Conservation (phyloP, 2,113 vertebrate species). For the Campylorhamphus procurvoides region DNA sequence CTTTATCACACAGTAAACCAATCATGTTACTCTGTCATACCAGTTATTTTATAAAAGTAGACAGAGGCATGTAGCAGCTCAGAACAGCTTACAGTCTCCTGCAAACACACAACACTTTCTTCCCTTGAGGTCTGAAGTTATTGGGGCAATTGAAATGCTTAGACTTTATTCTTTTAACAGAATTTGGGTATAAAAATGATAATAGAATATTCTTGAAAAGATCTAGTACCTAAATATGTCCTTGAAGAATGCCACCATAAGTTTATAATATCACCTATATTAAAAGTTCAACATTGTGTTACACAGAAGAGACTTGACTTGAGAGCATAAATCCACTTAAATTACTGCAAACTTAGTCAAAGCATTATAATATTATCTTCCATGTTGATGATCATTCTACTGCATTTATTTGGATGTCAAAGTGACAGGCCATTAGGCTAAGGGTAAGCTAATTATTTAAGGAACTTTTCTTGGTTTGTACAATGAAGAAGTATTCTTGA, state of each 20-base stretch:
- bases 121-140: constrained; percentile 22
- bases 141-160: not conserved
- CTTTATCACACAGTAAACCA: not conserved
- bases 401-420: constrained; percentile 48
- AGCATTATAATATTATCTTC: constrained; percentile 41
- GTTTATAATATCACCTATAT: not conserved
- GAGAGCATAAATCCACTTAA: not conserved
- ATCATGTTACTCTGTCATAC: not conserved
- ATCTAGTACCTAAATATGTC: not conserved
- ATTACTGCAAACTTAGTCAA: constrained; percentile 26
- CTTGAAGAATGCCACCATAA: not conserved
- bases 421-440: constrained; percentile 45
- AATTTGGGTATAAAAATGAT: not conserved
- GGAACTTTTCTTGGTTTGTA: constrained; percentile 49
- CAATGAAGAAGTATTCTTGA: not conserved
- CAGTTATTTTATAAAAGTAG: constrained; percentile 6
- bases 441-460: constrained; percentile 60
- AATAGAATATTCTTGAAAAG: not conserved
- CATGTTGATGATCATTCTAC: not conserved
- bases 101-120: not conserved
- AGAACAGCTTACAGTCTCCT: not conserved
- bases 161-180: not conserved
- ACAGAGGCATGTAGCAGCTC: not conserved
- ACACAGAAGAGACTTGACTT: not conserved
- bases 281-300: not conserved